Evolutionary conservation across 2,797 vertebrate species (phyloP), one percentile per base, ranked within the genome.

Genomic region (Mustela erminea): DNA sequence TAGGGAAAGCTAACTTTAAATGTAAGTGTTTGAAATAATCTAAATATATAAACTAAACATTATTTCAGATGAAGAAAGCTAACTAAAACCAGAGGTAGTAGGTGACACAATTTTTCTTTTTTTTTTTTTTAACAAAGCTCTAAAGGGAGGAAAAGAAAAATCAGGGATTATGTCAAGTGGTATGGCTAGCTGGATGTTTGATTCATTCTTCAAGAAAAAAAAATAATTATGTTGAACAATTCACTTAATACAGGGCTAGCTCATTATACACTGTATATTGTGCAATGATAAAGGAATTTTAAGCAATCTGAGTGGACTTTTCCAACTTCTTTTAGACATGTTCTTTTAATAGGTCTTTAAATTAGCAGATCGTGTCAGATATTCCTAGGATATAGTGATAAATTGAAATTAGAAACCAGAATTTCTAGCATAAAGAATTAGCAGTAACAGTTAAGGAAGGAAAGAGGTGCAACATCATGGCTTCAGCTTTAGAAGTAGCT

Each of bases 371-470:
- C 7, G 15, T 54, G 21, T 72, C 29, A 64, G 60, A 38, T 64
- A 78, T 2, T 84, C 27, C 21, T 27, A 87, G 6, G 20, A 54
- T 66, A 54, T 56, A 21, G 49, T 56, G 35, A 29, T 23, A 83
- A 56, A 56, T 84, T 49, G 9, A 72, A 87, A 95, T 84, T 29
- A 54, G 68, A 84, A 72, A 87, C 21, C 60, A 58, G 35, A 82
- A 62, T 87, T 93, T 91, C 46, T 62, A 87, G 14, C 29, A 72
- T 70, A 72, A 70, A 41, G 5, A 96, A 77, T 75, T 82, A 64
- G 2, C 11, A 41, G 12, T 38, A 23, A 4, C 12, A 90, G n/a
- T 43, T 87, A 90, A 90, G 29, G 18, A 82, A 95, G 21, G 7
- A 74, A 72, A 20, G 14, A 75, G 14, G 14, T 35, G 9, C 64